These are phyloP conservation scores for Erebia ligea DNA, from an alignment of 2,888 invertebrate genomes.

Conservation along the genomic window DNA sequence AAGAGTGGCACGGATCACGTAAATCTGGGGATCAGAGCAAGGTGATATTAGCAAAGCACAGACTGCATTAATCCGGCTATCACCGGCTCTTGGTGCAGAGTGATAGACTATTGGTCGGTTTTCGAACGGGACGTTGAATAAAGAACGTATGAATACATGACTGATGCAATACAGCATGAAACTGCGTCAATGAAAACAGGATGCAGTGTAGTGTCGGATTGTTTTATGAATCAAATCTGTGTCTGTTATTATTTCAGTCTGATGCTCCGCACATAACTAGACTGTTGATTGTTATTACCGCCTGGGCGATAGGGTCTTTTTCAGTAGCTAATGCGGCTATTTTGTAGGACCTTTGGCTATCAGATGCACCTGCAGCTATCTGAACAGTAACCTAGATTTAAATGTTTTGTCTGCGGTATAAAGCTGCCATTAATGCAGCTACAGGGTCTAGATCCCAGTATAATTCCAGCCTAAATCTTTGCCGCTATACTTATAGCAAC, in stretches of 20 bases:
- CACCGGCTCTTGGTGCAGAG: constrained; percentile 8
- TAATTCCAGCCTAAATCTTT: too few relatives aligned
- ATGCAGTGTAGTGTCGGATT: constrained; percentile 8
- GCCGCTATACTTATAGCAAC: too few relatives aligned
- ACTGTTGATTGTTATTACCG: neutral
- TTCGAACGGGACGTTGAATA: constrained; percentile 43
- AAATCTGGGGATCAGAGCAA: neutral
- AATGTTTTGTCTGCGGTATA: too few relatives aligned
- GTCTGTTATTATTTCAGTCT: neutral
- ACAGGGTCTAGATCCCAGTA: too few relatives aligned
- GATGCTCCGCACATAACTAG: too few relatives aligned
- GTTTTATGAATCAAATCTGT: constrained; percentile 1
- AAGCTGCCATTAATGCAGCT: too few relatives aligned
- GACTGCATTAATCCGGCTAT: neutral
- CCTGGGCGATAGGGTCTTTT: neutral
- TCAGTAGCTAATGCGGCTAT: neutral
- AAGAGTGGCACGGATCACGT: too few relatives aligned
- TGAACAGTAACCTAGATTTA: too few relatives aligned
- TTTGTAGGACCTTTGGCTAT: too few relatives aligned
- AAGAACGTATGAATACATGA: constrained; percentile 48
- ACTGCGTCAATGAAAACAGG: constrained; percentile 42
- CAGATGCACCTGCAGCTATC: too few relatives aligned
- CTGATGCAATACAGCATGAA: constrained; percentile 46
- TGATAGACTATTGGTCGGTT: constrained; percentile 27
- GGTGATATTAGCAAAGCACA: neutral